These are phyloP conservation scores for Crepidodera aurea DNA, from an alignment of 2,888 invertebrate species.

Conservation along the genomic window DNA sequence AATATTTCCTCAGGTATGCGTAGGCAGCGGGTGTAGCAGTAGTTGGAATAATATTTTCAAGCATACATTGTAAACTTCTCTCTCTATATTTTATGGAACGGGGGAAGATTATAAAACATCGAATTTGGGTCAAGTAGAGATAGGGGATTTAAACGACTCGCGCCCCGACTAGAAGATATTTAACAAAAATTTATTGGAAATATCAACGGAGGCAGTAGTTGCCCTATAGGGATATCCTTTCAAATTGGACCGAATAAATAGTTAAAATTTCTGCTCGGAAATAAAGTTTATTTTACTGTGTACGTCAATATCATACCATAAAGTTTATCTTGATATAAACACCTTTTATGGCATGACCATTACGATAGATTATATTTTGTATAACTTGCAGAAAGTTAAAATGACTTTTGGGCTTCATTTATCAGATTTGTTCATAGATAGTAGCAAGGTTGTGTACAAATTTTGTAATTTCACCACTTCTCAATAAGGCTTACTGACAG, in stretches of 20 bases:
- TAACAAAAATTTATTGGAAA: constrained; percentile 21
- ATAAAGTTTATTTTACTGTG: too few relatives aligned
- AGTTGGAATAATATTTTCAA: constrained; percentile 5
- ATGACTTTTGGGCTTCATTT: too few relatives aligned
- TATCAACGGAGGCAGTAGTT: constrained; percentile 11
- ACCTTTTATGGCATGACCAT: too few relatives aligned
- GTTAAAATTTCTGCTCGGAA: neutral
- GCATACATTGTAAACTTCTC: constrained; percentile 12
- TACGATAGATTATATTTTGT: too few relatives aligned
- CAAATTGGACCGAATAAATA: constrained; percentile 4
- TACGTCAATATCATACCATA: too few relatives aligned
- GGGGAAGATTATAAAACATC: constrained; percentile 15
- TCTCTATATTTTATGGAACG: constrained; percentile 18
- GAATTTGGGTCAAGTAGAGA: constrained; percentile 16
- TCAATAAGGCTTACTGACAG: too few relatives aligned
- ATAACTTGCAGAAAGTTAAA: too few relatives aligned
- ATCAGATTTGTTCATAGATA: too few relatives aligned
- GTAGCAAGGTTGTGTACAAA: too few relatives aligned
- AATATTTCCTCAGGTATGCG: constrained; percentile 8
- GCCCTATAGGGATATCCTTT: neutral
- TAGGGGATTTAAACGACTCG: constrained; percentile 14
- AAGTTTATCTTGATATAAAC: too few relatives aligned
- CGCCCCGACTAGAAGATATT: constrained; percentile 12
- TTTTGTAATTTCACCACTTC: too few relatives aligned
- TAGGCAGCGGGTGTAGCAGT: neutral